Percentiles rank a stretch among this genome's conserved stretches.
Evolutionary conservation across 2,888 invertebrate species (phyloP).

Genomic region (Heliconius aoede): DNA sequence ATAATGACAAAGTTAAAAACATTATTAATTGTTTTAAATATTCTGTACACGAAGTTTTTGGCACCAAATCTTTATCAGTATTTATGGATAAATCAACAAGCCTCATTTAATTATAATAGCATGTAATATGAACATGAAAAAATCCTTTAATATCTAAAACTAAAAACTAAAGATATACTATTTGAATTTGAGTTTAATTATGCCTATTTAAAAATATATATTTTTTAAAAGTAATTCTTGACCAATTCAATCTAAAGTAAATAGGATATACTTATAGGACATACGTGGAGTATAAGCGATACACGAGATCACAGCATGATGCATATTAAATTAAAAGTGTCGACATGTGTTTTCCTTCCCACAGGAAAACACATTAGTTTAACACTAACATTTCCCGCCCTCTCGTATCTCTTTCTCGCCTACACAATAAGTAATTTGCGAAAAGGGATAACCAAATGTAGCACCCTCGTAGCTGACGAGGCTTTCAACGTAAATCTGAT

Average conservation of each 20-base stretch:
- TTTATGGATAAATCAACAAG: constrained; percentile 28
- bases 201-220: neutral
- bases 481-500: constrained; percentile 83
- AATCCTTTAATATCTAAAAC: neutral
- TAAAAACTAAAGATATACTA: neutral
- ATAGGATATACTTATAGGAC: neutral
- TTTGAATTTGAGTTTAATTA: neutral
- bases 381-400: constrained; percentile 76
- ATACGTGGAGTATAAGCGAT: constrained; percentile 51
- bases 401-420: constrained; percentile 60
- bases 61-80: constrained; percentile 6
- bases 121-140: too few relatives aligned
- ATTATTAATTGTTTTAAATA: constrained; percentile 72
- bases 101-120: too few relatives aligned
- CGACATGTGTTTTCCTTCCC: constrained; percentile 84
- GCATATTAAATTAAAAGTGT: constrained; percentile 83
- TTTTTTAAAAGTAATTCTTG: neutral
- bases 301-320: constrained; percentile 78
- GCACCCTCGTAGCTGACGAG: constrained; percentile 78
- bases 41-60: constrained; percentile 53
- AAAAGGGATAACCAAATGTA: constrained; percentile 62
- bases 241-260: neutral
- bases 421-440: constrained; percentile 28
- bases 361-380: constrained; percentile 83
- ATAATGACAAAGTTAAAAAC: constrained; percentile 65